Percentiles rank a stretch among this genome's conserved stretches.
Evolutionary conservation across 2,113 vertebrate species (phyloP).

Genomic region (Todiramphus chloris): DNA sequence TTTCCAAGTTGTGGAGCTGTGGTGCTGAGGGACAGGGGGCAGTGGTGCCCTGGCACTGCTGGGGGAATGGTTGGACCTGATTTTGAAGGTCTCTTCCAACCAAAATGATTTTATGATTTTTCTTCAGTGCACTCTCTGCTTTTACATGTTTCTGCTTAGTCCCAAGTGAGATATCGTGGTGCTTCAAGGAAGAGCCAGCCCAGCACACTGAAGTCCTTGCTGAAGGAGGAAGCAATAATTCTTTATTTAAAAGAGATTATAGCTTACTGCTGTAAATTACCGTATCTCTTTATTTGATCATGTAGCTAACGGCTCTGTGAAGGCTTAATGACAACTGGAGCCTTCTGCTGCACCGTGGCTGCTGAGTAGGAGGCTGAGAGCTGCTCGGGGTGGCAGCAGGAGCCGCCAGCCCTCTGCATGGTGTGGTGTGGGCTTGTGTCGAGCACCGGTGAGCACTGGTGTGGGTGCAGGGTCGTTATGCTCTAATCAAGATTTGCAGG

Average conservation of each 20-base stretch:
- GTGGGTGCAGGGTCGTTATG: neutral
- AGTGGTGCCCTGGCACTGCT: neutral
- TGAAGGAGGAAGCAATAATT: constrained; percentile 49
- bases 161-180: neutral
- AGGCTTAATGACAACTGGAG: neutral
- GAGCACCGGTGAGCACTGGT: fast-evolving
- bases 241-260: constrained; percentile 52
- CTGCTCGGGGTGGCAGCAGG: neutral
- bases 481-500: neutral
- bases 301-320: neutral
- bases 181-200: neutral
- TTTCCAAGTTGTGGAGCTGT: neutral
- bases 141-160: neutral
- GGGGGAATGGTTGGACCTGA: neutral
- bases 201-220: neutral
- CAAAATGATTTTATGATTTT: neutral
- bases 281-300: constrained; percentile 16
- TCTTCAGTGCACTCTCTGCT: neutral
- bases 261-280: neutral
- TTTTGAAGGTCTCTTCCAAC: neutral
- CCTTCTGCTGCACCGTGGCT: neutral
- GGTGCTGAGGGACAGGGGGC: neutral
- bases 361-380: neutral
- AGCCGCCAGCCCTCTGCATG: fast-evolving
- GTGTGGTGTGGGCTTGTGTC: neutral